phyloP scores from a whole-genome alignment of 2,113 vertebrate genomes.

The Daphoenositta chrysoptera region DNA sequence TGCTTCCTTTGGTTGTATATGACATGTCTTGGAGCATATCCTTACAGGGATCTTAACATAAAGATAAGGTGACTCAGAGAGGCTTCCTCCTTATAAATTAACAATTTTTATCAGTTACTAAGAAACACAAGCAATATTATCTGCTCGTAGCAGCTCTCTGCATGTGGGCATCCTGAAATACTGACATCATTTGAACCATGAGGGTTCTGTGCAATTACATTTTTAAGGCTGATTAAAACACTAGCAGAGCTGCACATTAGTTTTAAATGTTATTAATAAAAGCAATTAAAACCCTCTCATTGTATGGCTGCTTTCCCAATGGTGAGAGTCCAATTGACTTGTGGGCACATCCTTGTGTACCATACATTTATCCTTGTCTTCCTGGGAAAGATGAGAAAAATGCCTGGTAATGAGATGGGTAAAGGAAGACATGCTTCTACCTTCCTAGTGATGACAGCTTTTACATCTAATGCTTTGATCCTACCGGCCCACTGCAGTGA shows the following conservation, averaged over 20 bases:
- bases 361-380: background rate
- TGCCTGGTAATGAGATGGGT: background rate
- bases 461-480: background rate
- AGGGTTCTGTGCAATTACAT: background rate
- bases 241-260: background rate
- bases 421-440: background rate
- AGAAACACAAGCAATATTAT: conserved; percentile 11
- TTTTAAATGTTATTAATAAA: background rate
- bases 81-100: background rate
- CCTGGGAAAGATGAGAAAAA: background rate
- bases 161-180: background rate
- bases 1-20: background rate
- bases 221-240: background rate
- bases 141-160: background rate
- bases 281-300: background rate
- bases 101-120: conserved; percentile 22
- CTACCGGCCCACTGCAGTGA: background rate
- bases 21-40: background rate
- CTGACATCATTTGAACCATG: background rate
- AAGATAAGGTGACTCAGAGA: background rate
- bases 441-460: background rate
- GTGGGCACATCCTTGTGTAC: background rate
- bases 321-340: background rate
- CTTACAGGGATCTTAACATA: background rate
- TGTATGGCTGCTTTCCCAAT: background rate